Conservation (phyloP, 2,888 invertebrate genomes). For the Dynastes grantii region DNA sequence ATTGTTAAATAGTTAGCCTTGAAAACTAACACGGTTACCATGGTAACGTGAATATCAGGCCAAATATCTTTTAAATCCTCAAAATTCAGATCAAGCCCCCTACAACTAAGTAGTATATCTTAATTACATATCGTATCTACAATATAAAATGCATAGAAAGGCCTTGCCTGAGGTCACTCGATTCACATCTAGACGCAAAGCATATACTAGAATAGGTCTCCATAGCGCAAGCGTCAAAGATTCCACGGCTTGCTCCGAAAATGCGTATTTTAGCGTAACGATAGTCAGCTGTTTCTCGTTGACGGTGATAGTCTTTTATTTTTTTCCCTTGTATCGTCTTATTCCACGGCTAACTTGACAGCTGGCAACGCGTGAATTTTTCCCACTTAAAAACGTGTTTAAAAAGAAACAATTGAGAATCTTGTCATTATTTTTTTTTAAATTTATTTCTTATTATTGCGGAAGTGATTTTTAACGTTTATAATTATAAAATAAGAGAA, state of each 20-base stretch:
- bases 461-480: slow-evolving; percentile 1
- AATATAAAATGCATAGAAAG: background rate
- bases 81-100: no score
- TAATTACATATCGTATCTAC: no score
- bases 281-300: slow-evolving; percentile 32
- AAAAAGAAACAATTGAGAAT: background rate
- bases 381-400: background rate
- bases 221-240: slow-evolving; percentile 19
- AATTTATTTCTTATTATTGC: background rate
- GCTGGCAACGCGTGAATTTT: no score
- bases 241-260: no score
- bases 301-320: background rate
- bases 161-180: slow-evolving; percentile 40
- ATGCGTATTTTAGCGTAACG: background rate
- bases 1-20: no score
- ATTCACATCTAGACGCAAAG: slow-evolving; percentile 6
- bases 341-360: background rate
- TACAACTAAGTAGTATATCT: no score
- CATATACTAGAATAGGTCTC: slow-evolving; percentile 10
- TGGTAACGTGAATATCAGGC: no score
- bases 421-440: background rate
- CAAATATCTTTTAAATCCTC: no score
- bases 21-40: no score
- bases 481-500: background rate
- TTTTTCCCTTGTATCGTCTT: background rate